Conservation (phyloP, 2,888 invertebrate species). For the Endomychus coccineus region DNA sequence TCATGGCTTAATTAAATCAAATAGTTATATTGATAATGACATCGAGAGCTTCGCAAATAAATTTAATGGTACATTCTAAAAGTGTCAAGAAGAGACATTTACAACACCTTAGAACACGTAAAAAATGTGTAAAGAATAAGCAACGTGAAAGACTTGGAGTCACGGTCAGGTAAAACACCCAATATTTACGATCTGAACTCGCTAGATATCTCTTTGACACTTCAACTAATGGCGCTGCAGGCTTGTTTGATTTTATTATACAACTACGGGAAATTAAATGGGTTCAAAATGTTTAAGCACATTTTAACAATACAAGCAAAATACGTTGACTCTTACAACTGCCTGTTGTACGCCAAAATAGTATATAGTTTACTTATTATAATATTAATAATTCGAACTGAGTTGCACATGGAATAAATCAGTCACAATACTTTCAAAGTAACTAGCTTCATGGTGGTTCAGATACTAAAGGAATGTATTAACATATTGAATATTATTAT, state of each 20-base stretch:
- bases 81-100: slow-evolving; percentile 34
- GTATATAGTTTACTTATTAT: too few species aligned
- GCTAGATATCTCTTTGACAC: slow-evolving; percentile 26
- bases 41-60: slow-evolving; percentile 34
- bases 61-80: slow-evolving; percentile 33
- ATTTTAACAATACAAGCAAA: too few species aligned
- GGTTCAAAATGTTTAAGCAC: too few species aligned
- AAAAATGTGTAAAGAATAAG: slow-evolving; percentile 31
- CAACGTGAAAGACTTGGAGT: slow-evolving; percentile 8
- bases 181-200: slow-evolving; percentile 30
- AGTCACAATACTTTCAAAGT: too few species aligned
- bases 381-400: too few species aligned
- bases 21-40: slow-evolving; percentile 24
- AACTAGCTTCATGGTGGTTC: too few species aligned
- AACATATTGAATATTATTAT: too few species aligned
- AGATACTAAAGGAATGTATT: too few species aligned
- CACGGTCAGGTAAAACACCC: slow-evolving; percentile 27
- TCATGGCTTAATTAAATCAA: background rate
- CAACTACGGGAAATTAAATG: background rate
- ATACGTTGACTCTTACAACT: too few species aligned
- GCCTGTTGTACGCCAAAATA: too few species aligned
- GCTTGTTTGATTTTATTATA: slow-evolving; percentile 1
- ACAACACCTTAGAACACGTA: slow-evolving; percentile 32
- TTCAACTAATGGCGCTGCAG: slow-evolving; percentile 11
- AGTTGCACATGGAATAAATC: too few species aligned